These are phyloP conservation scores for Crypturellus undulatus DNA, from an alignment of 2,113 vertebrate genomes.

Conservation along the genomic window DNA sequence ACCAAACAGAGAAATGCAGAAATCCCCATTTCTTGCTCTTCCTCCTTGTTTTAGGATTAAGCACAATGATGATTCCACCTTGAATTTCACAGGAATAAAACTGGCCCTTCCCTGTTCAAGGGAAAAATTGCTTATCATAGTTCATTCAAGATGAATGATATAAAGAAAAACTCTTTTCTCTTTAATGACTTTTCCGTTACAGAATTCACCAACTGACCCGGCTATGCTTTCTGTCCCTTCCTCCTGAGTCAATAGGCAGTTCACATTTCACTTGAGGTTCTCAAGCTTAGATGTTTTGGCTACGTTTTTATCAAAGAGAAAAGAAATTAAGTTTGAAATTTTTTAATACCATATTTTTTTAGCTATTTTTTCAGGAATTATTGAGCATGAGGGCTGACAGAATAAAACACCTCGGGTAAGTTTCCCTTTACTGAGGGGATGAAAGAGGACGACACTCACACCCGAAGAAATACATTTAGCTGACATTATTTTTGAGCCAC, in stretches of 20 bases:
- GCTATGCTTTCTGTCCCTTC: constrained; percentile 20
- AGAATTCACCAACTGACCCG: constrained; percentile 25
- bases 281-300: background rate
- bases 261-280: constrained; percentile 26
- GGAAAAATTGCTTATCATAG: background rate
- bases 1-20: background rate
- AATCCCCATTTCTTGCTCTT: background rate
- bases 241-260: background rate
- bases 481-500: background rate
- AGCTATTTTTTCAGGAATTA: background rate
- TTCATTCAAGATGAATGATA: constrained; percentile 6
- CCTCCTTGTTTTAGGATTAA: background rate
- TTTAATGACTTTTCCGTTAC: constrained; percentile 17
- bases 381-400: background rate
- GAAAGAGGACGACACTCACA: background rate
- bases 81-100: background rate
- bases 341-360: background rate
- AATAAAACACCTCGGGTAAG: background rate
- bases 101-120: background rate
- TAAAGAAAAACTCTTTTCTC: background rate
- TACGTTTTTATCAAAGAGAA: background rate
- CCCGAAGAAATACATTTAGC: background rate
- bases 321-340: background rate
- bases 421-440: background rate
- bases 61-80: background rate